Conservation (phyloP, 2,888 invertebrate genomes). For the Pandemis cinnamomeana region DNA sequence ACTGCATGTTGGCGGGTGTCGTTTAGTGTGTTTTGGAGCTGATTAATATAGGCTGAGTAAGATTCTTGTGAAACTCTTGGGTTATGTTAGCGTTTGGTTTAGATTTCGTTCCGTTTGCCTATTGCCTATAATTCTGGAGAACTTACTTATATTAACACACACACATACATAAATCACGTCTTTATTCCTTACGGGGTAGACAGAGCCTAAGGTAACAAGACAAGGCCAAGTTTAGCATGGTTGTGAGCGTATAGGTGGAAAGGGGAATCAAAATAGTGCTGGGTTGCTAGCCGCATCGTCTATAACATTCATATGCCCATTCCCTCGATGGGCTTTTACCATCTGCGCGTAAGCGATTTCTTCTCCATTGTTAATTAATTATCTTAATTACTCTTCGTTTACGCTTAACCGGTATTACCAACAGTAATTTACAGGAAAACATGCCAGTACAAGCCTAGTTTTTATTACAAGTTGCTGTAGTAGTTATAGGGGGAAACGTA, state of each 20-base stretch:
- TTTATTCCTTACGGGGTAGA: too few relatives aligned
- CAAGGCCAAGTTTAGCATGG: too few relatives aligned
- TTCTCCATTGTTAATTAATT: not conserved
- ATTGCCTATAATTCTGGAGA: not conserved
- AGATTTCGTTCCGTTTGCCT: not conserved
- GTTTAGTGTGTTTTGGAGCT: constrained; percentile 1
- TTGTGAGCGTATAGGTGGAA: too few relatives aligned
- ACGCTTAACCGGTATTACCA: constrained; percentile 1
- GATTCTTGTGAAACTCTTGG: constrained; percentile 11
- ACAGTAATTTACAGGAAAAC: not conserved
- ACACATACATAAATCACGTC: too few relatives aligned
- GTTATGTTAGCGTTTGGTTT: constrained; percentile 3
- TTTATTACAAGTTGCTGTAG: constrained; percentile 2
- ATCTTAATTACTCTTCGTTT: not conserved
- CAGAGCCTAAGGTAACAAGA: too few relatives aligned
- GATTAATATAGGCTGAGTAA: constrained; percentile 8
- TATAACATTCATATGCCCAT: too few relatives aligned
- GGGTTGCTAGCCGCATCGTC: too few relatives aligned
- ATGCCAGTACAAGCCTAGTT: constrained; percentile 7
- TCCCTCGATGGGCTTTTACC: too few relatives aligned
- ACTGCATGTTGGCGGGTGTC: constrained; percentile 4
- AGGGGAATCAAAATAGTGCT: too few relatives aligned
- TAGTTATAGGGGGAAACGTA: constrained; percentile 4
- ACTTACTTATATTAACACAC: too few relatives aligned
- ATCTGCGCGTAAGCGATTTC: not conserved